These are phyloP conservation scores for Cancer borealis DNA, from an alignment of 2,888 invertebrate genomes.

Conservation along the genomic window DNA sequence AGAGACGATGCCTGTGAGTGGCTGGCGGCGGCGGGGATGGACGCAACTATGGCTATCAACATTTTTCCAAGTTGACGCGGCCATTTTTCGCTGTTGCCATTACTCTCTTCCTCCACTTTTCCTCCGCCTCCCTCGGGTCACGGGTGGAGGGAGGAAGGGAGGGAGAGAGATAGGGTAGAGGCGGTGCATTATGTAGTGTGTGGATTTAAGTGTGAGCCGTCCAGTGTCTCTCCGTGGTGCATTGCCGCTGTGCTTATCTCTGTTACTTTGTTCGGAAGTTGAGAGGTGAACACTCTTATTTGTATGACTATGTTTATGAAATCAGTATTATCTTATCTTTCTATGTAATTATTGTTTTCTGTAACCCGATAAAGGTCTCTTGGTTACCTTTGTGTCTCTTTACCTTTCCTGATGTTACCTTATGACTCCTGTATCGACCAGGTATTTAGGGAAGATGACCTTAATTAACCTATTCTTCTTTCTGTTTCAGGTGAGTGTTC, in stretches of 20 bases:
- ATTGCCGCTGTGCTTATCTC: not conserved
- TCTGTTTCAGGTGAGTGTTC: not conserved
- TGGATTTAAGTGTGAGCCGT: not conserved
- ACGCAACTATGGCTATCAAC: not conserved
- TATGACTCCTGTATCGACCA: not conserved
- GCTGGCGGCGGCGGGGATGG: constrained; percentile 7
- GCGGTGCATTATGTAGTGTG: not conserved
- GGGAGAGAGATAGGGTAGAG: too few relatives aligned
- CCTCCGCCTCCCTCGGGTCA: not conserved
- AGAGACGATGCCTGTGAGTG: not conserved
- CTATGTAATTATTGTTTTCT: too few relatives aligned
- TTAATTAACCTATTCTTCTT: not conserved
- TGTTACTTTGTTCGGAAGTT: not conserved
- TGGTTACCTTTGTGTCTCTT: too few relatives aligned
- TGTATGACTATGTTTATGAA: not conserved
- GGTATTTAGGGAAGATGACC: not conserved
- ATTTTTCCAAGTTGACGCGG: not conserved
- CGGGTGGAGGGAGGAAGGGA: not conserved
- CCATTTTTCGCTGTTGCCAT: constrained; percentile 12
- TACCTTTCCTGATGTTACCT: not conserved
- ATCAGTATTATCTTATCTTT: not conserved
- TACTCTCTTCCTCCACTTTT: constrained; percentile 6
- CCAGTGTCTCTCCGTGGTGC: not conserved
- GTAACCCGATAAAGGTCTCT: too few relatives aligned
- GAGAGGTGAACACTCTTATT: not conserved